Conservation (phyloP, 2,888 invertebrate species). For the Drosophila mercatorum region DNA sequence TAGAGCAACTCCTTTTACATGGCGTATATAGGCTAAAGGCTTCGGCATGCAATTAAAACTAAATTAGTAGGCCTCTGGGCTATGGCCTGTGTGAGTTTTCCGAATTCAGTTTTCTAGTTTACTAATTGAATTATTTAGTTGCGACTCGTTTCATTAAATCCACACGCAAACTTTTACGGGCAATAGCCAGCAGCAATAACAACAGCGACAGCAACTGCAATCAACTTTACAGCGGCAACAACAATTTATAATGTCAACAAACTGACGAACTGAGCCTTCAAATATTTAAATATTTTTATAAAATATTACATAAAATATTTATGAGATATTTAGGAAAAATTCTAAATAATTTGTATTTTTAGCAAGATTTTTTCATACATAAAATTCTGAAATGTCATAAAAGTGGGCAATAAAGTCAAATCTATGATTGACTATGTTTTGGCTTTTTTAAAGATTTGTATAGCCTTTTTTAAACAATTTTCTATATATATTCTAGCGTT, state of each 20-base stretch:
- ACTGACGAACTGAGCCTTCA: conserved; percentile 17
- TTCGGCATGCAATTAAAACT: conserved; percentile 78
- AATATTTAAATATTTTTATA: not conserved
- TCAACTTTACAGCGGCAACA: conserved; percentile 6
- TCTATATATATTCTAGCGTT: no score
- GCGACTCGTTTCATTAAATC: conserved; percentile 59
- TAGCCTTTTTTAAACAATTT: no score
- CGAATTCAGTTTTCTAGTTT: conserved; percentile 54
- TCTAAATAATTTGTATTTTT: no score
- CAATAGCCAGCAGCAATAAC: not conserved
- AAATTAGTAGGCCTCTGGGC: conserved; percentile 78
- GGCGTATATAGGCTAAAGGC: conserved; percentile 24
- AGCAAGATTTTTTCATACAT: no score
- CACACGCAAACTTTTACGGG: conserved; percentile 46
- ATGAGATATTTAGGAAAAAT: no score
- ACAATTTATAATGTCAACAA: conserved; percentile 3
- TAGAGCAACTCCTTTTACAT: not conserved
- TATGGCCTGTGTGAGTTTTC: conserved; percentile 26
- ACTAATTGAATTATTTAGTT: conserved; percentile 76
- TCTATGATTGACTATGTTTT: no score
- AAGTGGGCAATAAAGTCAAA: no score
- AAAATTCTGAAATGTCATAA: no score
- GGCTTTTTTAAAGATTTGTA: no score
- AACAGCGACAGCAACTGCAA: not conserved
- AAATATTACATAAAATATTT: no score